These are phyloP conservation scores for Centropus bengalensis DNA, from an alignment of 2,113 vertebrate species.

Conservation along the genomic window DNA sequence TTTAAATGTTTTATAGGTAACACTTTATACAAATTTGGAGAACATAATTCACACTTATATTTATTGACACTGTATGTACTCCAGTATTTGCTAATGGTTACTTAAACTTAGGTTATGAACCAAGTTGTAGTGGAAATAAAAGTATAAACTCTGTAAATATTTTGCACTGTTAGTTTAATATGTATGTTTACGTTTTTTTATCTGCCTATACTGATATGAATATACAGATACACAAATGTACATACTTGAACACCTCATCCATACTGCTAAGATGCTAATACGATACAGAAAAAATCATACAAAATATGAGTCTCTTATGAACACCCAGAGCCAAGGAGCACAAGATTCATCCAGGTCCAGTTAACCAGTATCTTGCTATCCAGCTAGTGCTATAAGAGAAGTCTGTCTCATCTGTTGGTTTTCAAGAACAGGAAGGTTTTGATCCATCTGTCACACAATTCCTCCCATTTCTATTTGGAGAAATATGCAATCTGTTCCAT, in stretches of 20 bases:
- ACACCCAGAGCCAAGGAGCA: fast-evolving
- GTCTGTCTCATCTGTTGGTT: constrained; percentile 57
- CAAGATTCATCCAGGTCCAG: constrained; percentile 19
- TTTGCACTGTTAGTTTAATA: background rate
- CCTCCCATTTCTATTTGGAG: constrained; percentile 65
- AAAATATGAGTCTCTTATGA: background rate
- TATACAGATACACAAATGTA: background rate
- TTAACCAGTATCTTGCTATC: constrained; percentile 33
- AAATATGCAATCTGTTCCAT: constrained; percentile 61
- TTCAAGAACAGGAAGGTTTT: constrained; percentile 56
- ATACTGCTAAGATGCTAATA: background rate
- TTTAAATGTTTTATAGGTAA: background rate
- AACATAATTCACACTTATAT: background rate
- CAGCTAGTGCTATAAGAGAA: constrained; percentile 25
- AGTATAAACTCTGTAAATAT: background rate
- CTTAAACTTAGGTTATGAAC: background rate
- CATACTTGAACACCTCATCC: background rate
- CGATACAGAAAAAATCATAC: background rate
- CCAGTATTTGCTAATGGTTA: background rate
- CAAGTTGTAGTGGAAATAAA: background rate
- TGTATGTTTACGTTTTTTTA: background rate
- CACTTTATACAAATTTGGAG: background rate
- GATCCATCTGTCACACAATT: constrained; percentile 54
- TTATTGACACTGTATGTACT: background rate
- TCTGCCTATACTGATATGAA: background rate